Conservation (phyloP, 2,113 vertebrate genomes). For the Dicrurus megarhynchus region DNA sequence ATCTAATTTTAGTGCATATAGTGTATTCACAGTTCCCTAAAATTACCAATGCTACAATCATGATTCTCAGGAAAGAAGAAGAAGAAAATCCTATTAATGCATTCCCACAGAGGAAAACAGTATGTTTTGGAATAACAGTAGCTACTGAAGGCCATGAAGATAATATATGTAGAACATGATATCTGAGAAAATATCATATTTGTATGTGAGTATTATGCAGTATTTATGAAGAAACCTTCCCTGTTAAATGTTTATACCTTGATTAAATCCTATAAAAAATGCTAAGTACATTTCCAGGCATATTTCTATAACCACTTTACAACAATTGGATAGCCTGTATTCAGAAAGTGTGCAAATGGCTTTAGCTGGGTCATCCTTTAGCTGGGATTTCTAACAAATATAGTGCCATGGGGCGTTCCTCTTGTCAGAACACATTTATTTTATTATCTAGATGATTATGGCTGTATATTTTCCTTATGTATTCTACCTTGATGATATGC, state of each 20-base stretch:
- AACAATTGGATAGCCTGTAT: not conserved
- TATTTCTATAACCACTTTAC: not conserved
- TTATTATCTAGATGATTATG: not conserved
- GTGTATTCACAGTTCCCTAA: not conserved
- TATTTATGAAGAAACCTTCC: not conserved
- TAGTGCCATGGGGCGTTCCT: not conserved
- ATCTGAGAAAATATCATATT: not conserved
- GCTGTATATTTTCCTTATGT: not conserved
- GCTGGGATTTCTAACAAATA: not conserved
- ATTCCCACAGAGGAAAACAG: not conserved
- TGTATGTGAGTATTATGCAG: not conserved
- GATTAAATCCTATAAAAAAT: not conserved
- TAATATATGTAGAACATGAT: not conserved
- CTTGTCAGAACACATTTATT: not conserved
- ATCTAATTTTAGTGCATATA: not conserved
- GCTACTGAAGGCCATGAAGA: not conserved
- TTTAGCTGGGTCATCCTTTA: constrained; percentile 4
- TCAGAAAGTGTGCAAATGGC: not conserved
- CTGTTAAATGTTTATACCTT: not conserved
- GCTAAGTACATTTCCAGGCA: not conserved
- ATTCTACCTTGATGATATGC: not conserved
- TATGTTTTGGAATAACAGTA: not conserved
- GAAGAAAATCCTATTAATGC: not conserved
- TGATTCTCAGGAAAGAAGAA: not conserved
- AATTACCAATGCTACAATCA: not conserved